Percentiles rank a stretch among this genome's conserved stretches.
Evolutionary conservation across 2,113 vertebrate species (phyloP).

Genomic region (Sinosuthora webbiana): DNA sequence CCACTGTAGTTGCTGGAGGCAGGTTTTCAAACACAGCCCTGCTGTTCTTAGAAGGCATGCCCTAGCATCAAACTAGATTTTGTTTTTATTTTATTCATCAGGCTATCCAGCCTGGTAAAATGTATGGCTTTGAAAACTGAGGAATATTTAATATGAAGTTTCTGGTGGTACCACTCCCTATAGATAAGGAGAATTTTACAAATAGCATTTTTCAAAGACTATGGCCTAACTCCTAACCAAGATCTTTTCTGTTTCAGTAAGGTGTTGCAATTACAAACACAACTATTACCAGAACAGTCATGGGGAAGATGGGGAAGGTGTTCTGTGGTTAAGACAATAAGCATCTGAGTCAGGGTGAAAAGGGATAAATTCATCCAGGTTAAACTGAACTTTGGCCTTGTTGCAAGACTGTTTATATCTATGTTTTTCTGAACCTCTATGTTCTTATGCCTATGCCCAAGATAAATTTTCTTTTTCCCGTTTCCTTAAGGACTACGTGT

Average conservation of each 20-base stretch:
- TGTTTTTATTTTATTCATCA: neutral
- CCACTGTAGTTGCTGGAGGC: neutral
- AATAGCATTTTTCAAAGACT: neutral
- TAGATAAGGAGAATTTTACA: neutral
- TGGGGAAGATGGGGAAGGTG: neutral
- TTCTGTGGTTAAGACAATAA: neutral
- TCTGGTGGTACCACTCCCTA: neutral
- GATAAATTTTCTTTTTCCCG: neutral
- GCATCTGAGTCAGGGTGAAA: neutral
- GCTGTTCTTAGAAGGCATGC: neutral
- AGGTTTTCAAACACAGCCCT: neutral
- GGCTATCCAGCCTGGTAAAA: neutral
- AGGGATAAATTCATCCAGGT: neutral
- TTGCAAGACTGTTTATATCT: neutral
- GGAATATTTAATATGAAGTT: neutral
- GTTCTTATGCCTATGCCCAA: neutral
- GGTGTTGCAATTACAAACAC: neutral
- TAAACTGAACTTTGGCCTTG: neutral
- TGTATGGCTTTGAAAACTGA: neutral
- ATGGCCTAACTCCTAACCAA: neutral
- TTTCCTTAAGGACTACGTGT: neutral
- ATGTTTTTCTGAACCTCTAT: fast-evolving
- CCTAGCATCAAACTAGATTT: neutral
- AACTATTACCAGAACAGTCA: neutral
- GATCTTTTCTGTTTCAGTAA: neutral